These are phyloP conservation scores for Holacanthella duospinosa DNA, from an alignment of 2,888 invertebrate genomes.

Conservation along the genomic window DNA sequence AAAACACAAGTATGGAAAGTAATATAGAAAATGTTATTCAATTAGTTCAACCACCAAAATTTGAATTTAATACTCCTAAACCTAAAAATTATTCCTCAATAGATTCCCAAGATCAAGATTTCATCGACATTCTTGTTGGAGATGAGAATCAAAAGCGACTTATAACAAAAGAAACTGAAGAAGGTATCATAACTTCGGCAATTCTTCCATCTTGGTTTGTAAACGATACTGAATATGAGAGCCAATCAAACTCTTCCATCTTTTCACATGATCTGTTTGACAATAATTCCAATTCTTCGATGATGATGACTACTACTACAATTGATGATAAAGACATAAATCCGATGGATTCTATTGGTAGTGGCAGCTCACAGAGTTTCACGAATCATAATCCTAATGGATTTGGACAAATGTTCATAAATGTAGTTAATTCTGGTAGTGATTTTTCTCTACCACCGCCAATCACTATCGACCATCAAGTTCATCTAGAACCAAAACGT, in stretches of 20 bases:
- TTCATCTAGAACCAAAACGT: background rate
- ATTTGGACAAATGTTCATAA: background rate
- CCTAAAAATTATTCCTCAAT: no score
- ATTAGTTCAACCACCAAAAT: slow-evolving; percentile 29
- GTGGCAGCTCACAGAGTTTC: background rate
- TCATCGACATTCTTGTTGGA: slow-evolving; percentile 32
- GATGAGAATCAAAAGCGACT: slow-evolving; percentile 29
- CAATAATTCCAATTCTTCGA: background rate
- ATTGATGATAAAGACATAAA: background rate
- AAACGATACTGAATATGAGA: background rate
- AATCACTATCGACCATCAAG: background rate
- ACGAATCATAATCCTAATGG: background rate
- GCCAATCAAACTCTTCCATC: background rate
- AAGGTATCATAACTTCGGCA: slow-evolving; percentile 34
- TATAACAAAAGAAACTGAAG: slow-evolving; percentile 32
- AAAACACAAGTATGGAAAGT: slow-evolving; percentile 2
- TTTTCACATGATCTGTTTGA: no score
- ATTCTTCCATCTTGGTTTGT: slow-evolving; percentile 36
- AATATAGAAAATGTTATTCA: no score
- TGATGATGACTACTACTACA: background rate
- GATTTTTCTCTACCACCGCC: background rate
- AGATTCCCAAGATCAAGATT: slow-evolving; percentile 9
- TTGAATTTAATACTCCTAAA: no score
- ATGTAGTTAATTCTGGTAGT: background rate
- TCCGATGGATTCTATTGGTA: background rate